These are phyloP conservation scores for Pipa parva DNA, from an alignment of 2,113 vertebrate genomes.

Conservation along the genomic window DNA sequence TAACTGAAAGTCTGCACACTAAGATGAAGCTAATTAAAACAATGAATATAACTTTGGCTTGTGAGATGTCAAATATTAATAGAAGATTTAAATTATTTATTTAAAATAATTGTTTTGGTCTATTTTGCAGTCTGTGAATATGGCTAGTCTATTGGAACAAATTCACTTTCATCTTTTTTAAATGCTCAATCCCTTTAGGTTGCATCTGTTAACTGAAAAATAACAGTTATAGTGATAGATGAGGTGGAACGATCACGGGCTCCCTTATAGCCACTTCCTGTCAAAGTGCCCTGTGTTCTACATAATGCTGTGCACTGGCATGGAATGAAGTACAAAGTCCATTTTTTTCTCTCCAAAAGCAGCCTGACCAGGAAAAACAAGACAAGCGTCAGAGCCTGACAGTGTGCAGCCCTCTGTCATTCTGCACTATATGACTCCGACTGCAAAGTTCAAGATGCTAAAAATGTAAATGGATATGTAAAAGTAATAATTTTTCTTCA, in stretches of 20 bases:
- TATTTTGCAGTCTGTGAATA: background rate
- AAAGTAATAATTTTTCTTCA: constrained; percentile 1
- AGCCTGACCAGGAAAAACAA: constrained; percentile 50
- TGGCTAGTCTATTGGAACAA: constrained; percentile 19
- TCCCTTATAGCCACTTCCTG: constrained; percentile 57
- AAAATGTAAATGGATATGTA: background rate
- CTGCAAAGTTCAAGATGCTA: no score
- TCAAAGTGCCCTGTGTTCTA: constrained; percentile 47
- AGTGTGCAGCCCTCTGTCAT: no score
- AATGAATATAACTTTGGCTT: background rate
- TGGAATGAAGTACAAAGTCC: constrained; percentile 51
- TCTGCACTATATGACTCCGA: no score
- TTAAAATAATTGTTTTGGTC: background rate
- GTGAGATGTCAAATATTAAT: background rate
- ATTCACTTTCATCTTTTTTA: constrained; percentile 46
- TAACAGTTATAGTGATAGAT: constrained; percentile 51
- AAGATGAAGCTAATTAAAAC: background rate
- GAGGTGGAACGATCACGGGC: constrained; percentile 56
- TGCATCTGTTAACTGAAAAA: constrained; percentile 52
- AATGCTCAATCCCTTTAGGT: constrained; percentile 51
- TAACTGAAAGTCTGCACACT: background rate
- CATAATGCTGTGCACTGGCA: constrained; percentile 53
- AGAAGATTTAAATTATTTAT: background rate
- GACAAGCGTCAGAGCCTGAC: constrained; percentile 48
- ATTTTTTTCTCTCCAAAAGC: constrained; percentile 49